Evolutionary conservation across 30 jellyfish, hydroid and myxozoan genomes (phyloP).

Genomic region (Catostylus mosaicus): DNA sequence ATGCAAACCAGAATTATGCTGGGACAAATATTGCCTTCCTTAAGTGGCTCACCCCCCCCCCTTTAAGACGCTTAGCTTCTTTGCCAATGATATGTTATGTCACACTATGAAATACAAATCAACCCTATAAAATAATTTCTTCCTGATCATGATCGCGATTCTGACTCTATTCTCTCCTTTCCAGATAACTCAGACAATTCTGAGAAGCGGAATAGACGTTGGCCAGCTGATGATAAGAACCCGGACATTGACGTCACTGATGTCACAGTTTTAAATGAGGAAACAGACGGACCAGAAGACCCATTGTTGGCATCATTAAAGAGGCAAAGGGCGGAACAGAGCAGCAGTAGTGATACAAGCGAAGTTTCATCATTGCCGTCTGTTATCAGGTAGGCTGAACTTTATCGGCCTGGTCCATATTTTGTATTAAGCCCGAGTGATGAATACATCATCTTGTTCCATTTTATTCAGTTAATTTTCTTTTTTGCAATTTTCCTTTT

Average conservation of each 20-base stretch:
- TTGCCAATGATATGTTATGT: no score
- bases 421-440: neutral
- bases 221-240: slow-evolving; percentile 40
- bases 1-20: no score
- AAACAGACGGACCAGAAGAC: slow-evolving; percentile 73
- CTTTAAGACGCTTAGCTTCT: no score
- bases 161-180: neutral
- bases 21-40: no score
- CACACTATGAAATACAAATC: no score
- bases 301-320: slow-evolving; percentile 53
- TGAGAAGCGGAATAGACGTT: slow-evolving; percentile 54
- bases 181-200: slow-evolving; percentile 74
- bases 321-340: slow-evolving; percentile 64
- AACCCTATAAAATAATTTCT: no score
- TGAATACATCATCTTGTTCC: no score
- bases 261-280: slow-evolving; percentile 58
- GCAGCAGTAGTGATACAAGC: slow-evolving; percentile 84
- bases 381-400: slow-evolving; percentile 65
- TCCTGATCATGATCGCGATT: no score
- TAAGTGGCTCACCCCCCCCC: no score
- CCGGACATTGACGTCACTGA: slow-evolving; percentile 67
- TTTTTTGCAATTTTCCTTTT: no score
- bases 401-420: neutral
- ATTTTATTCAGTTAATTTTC: no score
- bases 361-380: slow-evolving; percentile 86